Evolutionary conservation across 2,113 vertebrate genomes (phyloP).

Genomic region (Semnornis frantzii): DNA sequence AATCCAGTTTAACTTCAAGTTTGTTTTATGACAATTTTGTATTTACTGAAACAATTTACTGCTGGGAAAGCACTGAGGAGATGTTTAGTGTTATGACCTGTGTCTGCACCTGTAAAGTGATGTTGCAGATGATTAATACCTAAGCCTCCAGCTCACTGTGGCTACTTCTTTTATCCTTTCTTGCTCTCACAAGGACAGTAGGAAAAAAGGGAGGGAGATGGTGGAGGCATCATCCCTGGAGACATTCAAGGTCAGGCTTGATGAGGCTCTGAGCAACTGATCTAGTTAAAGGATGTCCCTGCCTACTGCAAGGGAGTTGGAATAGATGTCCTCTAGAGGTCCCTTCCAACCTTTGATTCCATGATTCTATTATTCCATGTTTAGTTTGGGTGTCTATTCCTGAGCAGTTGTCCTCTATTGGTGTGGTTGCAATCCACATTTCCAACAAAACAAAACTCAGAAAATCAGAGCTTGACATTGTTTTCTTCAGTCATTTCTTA

Average conservation of each 20-base stretch:
- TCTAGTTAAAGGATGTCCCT: no score
- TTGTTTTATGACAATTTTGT: not conserved
- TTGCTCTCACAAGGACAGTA: not conserved
- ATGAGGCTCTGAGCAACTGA: no score
- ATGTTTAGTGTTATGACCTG: not conserved
- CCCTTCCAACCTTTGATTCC: no score
- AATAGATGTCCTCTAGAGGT: no score
- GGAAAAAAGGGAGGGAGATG: not conserved
- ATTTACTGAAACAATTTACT: not conserved
- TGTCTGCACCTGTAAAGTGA: not conserved
- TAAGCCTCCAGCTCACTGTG: not conserved
- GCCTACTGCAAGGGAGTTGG: no score
- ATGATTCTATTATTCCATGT: not conserved
- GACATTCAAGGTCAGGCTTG: no score
- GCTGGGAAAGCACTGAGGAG: not conserved
- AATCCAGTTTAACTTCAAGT: not conserved
- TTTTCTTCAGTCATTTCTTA: not conserved
- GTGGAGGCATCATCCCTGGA: no score
- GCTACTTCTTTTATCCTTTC: not conserved
- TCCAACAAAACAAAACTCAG: not conserved
- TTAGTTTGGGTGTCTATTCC: not conserved
- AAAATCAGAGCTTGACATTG: not conserved
- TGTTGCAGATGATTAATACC: not conserved
- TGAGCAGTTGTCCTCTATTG: not conserved
- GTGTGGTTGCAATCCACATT: not conserved